Percentiles rank a stretch among this genome's conserved stretches.
Conservation (phyloP, 2,797 vertebrate species). For the Typhlichthys subterraneus region DNA sequence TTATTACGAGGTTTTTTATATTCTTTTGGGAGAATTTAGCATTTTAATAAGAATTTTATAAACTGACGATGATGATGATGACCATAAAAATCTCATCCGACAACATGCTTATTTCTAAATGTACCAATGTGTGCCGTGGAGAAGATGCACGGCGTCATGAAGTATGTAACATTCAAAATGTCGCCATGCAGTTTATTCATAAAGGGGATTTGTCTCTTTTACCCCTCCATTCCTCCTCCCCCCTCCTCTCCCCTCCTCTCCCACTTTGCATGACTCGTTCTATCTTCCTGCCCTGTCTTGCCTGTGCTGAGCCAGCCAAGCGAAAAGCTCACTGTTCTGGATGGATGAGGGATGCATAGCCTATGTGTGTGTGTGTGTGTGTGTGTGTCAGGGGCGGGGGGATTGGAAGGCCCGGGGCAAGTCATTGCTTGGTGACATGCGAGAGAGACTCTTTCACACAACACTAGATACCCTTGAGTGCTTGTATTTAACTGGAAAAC, state of each 20-base stretch:
- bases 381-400: constrained; percentile 17
- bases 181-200: neutral
- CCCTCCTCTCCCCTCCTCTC: constrained; percentile 2
- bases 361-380: neutral
- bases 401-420: constrained; percentile 13
- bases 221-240: neutral
- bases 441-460: constrained; percentile 20
- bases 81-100: too few relatives aligned
- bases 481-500: too few relatives aligned
- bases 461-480: neutral
- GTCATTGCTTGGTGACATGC: constrained; percentile 17
- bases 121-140: too few relatives aligned
- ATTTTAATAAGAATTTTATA: too few relatives aligned
- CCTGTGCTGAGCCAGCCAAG: constrained; percentile 52
- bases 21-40: too few relatives aligned
- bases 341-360: constrained; percentile 45
- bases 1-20: too few relatives aligned
- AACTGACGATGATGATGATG: too few relatives aligned
- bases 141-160: too few relatives aligned
- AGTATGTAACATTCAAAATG: neutral
- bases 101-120: too few relatives aligned
- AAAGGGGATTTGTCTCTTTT: neutral
- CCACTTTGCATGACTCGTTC: constrained; percentile 34
- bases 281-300: constrained; percentile 44
- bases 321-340: constrained; percentile 60